Evolutionary conservation across 2,888 invertebrate species (phyloP).

Genomic region (Amorpha juglandis): DNA sequence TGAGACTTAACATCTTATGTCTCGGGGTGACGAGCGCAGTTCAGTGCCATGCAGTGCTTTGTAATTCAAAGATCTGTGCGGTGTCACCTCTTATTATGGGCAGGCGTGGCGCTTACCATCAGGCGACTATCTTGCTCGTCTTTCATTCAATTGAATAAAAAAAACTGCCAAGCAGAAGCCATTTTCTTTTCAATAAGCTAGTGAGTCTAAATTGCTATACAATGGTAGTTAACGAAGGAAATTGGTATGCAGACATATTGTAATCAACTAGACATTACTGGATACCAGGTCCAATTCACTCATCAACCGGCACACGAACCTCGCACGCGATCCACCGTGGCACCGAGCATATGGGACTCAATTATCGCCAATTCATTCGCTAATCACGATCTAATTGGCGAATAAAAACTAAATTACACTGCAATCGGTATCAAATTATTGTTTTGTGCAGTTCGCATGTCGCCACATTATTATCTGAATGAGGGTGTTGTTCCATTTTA

Average conservation of each 20-base stretch:
- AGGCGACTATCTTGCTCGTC: no score
- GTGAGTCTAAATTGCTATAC: not conserved
- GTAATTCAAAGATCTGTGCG: no score
- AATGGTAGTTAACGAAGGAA: not conserved
- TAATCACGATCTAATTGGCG: conserved; percentile 52
- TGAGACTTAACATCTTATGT: no score
- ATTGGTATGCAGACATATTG: not conserved
- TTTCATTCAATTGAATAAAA: no score
- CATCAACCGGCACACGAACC: not conserved
- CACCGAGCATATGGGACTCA: not conserved
- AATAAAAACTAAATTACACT: conserved; percentile 53
- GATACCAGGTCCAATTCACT: not conserved
- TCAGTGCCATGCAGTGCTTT: no score
- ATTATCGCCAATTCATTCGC: conserved; percentile 31
- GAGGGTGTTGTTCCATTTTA: not conserved
- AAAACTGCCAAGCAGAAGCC: no score
- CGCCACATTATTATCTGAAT: not conserved
- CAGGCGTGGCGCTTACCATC: no score
- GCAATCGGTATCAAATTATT: conserved; percentile 47
- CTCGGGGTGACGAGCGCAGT: no score
- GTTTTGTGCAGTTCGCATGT: conserved; percentile 40
- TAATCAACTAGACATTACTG: not conserved
- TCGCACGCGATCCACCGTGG: not conserved
- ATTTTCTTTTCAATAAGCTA: no score
- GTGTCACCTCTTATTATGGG: no score